phyloP scores from a whole-genome alignment of 2,888 invertebrate species.

The Oscheius sp. region DNA sequence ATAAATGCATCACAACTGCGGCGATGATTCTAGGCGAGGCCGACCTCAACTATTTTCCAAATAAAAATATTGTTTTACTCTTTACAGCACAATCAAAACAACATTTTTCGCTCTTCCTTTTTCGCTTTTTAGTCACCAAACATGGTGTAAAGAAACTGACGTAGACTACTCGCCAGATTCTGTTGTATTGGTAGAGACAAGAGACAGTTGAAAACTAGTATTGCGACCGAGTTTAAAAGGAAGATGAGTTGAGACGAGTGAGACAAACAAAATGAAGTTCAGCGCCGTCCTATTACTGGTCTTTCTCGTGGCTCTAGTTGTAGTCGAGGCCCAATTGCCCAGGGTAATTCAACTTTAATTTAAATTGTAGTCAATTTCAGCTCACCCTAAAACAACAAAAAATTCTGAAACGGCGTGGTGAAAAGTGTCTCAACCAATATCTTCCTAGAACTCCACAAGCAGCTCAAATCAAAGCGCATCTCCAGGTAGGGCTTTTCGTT shows the following conservation, averaged over 20 bases:
- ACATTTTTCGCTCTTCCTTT: no score
- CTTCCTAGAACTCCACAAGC: conserved; percentile 6
- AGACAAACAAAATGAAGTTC: conserved; percentile 13
- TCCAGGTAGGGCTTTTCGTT: conserved; percentile 2
- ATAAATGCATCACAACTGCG: conserved; percentile 62
- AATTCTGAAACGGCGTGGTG: conserved; percentile 9
- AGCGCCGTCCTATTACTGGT: background rate
- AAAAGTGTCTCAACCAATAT: conserved; percentile 14
- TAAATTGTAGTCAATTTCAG: conserved; percentile 3
- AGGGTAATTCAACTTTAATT: background rate
- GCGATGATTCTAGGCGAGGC: conserved; percentile 30
- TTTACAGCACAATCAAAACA: no score
- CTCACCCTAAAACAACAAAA: conserved; percentile 24
- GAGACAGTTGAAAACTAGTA: conserved; percentile 10
- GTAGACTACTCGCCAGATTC: no score
- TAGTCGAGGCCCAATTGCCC: conserved; percentile 14
- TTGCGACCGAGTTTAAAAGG: background rate
- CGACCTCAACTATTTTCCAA: no score
- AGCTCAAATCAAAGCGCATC: conserved; percentile 11
- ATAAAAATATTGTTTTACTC: no score
- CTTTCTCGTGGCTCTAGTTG: background rate
- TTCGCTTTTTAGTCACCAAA: no score
- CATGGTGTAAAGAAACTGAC: no score
- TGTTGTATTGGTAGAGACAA: no score
- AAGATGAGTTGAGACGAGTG: background rate